Base-by-base conservation (phyloP, 2,113 vertebrate genomes). In the Dicrurus megarhynchus region DNA sequence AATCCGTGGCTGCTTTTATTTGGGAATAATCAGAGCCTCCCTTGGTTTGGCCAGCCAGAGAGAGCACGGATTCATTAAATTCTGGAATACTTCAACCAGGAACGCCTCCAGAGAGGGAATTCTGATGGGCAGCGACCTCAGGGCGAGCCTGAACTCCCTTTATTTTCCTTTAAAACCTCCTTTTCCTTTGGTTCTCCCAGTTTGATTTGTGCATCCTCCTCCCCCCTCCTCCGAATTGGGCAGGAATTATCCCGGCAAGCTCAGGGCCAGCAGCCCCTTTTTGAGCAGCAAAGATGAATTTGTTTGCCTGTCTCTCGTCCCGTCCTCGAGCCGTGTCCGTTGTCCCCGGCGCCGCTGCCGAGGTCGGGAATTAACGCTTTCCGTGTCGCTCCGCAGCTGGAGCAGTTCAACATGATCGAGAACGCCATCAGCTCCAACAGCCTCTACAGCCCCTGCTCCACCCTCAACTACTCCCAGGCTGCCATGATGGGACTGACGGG, bases 401-500 rank as follows among this genome's bases (percentile, higher is more conserved):
- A 99, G 96, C 99, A 99, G 98, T 99, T 99, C 98, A 99, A 99
- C 92, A 99, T 99, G 99, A 98, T 99, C 22, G 99, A 99, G 96
- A 99, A 96, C 35, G 98, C 99, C 91, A 99, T 99, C 97, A 99
- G 99, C 97, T 99, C 99, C 93, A 98, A 98, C 97, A 98, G 98
- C 98, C 98, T 99, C 59, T 99, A 99, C 98, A 99, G 98, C 98
- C 98, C 99, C 6, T 99, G 99, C 83, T 99, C 99, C 89, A 99
- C 99, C 15, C 99, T 99, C 65, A 99, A 99, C 98, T 99, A 99
- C 97, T 99, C 99, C 0, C 99, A 99, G 97, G 99, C 99, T 0
- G 99, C 99, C 80, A 99, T 99, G 99, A 99, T 99, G 99, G 99
- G 99, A n/a, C 98, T 99, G 33, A 98, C 99, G 0, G 99, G 99